Evolutionary conservation across 2,888 invertebrate genomes (phyloP), one percentile per base, ranked within the genome.

Genomic region (Drosophila austrosaltans): DNA sequence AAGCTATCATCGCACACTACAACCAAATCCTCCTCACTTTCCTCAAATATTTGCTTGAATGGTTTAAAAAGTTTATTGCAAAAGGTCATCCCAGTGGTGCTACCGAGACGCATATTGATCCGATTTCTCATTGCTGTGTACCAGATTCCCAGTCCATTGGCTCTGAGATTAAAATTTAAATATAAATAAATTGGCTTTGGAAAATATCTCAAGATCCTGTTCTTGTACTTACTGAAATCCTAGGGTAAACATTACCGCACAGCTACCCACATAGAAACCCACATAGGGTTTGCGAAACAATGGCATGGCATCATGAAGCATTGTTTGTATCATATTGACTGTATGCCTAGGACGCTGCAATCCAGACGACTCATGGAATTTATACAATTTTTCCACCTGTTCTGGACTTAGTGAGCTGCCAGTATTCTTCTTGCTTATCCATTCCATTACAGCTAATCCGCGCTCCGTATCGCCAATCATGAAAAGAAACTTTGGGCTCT

Each of bases 91-190:
- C 48, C 59, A 1, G 5, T 0, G 1, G 3, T 75, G n/a, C 42
- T 53, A n/a, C 66, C 75, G 40, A 32, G 44, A 0, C 80, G 78
- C 78, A 77, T 73, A 8, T 83, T 79, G 2, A n/a, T 5, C 1
- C 81, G 74, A 68, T 86, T 86, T 1, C 87, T 78, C 72, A 87
- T 78, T 4, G 78, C 66, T 0, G 86, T 77, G 12, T 40, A 87
- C 88, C 88, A 88, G 25, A 88, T 42, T 0, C 83, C 88, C 2
- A 88, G 36, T 0, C 86, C 87, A 53, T 87, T 79, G 2, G 85
- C 79, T 3, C 87, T 87, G 61, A 0, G n/a, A 3, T 1, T 25
- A 28, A 3, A 28, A 28, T 28, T 28, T 28, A 28, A 2, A 40
- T 2, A 4, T 8, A 12, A 40, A 10, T 32, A n/a, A 16, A 6